phyloP scores from a whole-genome alignment of 2,113 vertebrate genomes.

The Ondatra zibethicus region DNA sequence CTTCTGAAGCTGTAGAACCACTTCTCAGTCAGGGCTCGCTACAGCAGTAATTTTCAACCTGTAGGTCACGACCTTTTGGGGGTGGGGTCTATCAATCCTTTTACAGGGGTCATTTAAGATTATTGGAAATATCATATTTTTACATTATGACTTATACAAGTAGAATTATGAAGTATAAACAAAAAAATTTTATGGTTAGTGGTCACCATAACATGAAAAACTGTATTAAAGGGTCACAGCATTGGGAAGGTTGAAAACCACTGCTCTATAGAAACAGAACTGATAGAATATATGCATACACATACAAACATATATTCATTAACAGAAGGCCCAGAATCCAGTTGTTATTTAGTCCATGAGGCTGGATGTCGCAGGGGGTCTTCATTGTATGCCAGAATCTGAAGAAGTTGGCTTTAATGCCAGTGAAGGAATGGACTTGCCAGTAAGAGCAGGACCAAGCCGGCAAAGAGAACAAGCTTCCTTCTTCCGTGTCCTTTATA shows the following conservation, averaged over 20 bases:
- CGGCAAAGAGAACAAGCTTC: not conserved
- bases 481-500: not conserved
- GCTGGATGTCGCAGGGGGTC: too few species aligned
- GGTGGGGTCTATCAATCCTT: not conserved
- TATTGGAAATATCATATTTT: not conserved
- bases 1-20: too few species aligned
- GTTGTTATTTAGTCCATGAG: too few species aligned
- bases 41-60: not conserved
- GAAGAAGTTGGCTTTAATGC: not conserved
- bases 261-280: too few species aligned
- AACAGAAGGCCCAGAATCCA: too few species aligned
- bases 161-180: not conserved
- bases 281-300: too few species aligned
- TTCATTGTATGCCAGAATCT: too few species aligned
- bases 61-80: not conserved
- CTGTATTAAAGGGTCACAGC: not conserved
- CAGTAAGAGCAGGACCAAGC: not conserved
- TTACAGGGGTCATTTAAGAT: not conserved
- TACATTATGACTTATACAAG: not conserved
- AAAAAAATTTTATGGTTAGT: not conserved
- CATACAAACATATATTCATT: too few species aligned
- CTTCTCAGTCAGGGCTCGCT: not conserved
- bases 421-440: not conserved
- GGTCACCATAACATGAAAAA: not conserved
- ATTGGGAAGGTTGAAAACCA: not conserved